These are phyloP conservation scores for Drosophila grimshawi DNA, from an alignment of 1,140 invertebrate genomes.

Conservation along the genomic window DNA sequence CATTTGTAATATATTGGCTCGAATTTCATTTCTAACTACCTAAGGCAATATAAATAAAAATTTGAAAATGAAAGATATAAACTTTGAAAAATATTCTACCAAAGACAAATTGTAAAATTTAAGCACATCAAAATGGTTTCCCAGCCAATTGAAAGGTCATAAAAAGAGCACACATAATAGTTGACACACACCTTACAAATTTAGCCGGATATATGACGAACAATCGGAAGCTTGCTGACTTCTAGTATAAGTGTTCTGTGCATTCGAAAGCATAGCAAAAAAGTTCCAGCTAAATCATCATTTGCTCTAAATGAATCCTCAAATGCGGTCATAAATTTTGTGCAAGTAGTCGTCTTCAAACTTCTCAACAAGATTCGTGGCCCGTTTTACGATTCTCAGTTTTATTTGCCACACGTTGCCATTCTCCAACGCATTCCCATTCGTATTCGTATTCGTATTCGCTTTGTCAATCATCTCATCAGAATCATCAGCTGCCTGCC, in stretches of 20 bases:
- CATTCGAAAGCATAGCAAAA: conserved; percentile 6
- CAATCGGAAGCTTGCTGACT: conserved; percentile 22
- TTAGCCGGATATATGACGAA: conserved; percentile 17
- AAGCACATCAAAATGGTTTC: not conserved
- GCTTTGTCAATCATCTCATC: conserved; percentile 29
- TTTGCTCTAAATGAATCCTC: conserved; percentile 34
- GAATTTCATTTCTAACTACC: too few relatives aligned
- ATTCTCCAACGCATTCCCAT: conserved; percentile 8
- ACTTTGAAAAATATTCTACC: not conserved
- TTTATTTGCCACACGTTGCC: conserved; percentile 59
- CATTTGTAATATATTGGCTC: too few relatives aligned
- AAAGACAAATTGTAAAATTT: not conserved
- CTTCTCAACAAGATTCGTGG: conserved; percentile 49
- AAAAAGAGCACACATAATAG: conserved; percentile 9
- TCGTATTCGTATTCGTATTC: conserved; percentile 20
- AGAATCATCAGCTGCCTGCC: conserved; percentile 22
- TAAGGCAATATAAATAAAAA: not conserved
- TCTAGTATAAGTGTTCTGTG: conserved; percentile 11
- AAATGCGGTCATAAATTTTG: conserved; percentile 62
- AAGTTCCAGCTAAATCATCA: conserved; percentile 23
- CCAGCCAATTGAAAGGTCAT: not conserved
- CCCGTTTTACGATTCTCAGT: conserved; percentile 51
- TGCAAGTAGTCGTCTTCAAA: conserved; percentile 26
- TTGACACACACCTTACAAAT: conserved; percentile 16
- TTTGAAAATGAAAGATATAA: not conserved